phyloP scores from a whole-genome alignment of 2,888 invertebrate species.

The Stenchaetothrips biformis region DNA sequence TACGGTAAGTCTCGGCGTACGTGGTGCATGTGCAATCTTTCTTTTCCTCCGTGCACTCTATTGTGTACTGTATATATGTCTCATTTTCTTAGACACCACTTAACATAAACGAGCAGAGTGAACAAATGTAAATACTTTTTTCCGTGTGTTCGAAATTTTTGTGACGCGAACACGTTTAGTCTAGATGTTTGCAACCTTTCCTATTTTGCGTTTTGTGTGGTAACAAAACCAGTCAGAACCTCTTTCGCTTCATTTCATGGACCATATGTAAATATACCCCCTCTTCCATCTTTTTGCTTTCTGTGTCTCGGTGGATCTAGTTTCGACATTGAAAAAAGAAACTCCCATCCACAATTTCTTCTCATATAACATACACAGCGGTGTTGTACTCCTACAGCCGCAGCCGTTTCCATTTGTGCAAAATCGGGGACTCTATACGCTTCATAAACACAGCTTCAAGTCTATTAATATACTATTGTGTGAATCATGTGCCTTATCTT shows the following conservation, averaged over 20 bases:
- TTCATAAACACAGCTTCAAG: too few species aligned
- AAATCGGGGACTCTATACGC: too few species aligned
- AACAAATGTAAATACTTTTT: slow-evolving; percentile 4
- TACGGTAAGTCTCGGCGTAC: neutral
- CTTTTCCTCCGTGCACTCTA: neutral
- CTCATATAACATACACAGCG: too few species aligned
- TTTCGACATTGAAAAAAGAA: too few species aligned
- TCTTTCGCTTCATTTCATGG: neutral
- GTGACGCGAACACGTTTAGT: neutral
- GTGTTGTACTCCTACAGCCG: too few species aligned
- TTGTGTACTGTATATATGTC: neutral
- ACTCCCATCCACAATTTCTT: too few species aligned
- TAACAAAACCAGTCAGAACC: neutral
- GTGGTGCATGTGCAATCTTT: slow-evolving; percentile 7
- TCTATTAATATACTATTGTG: too few species aligned
- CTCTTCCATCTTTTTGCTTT: neutral
- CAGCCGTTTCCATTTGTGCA: too few species aligned
- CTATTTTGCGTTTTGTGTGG: neutral
- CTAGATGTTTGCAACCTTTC: too few species aligned
- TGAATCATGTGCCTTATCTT: too few species aligned
- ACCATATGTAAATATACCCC: neutral
- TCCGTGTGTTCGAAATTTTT: neutral
- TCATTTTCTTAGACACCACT: neutral
- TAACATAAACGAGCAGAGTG: neutral
- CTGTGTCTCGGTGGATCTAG: too few species aligned